phyloP scores from a whole-genome alignment of 2,888 invertebrate species.

The Agrotis puta region DNA sequence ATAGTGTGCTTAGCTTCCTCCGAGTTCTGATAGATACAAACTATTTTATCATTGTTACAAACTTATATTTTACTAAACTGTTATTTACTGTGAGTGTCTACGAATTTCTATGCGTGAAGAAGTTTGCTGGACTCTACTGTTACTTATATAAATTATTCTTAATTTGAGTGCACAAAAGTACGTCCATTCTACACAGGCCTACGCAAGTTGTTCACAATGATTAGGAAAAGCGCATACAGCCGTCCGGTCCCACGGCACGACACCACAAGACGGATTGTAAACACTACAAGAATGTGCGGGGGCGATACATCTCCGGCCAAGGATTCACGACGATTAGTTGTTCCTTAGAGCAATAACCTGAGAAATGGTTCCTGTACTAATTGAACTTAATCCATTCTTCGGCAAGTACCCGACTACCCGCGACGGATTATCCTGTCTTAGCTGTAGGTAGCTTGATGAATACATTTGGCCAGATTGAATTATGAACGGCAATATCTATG shows the following conservation, averaged over 20 bases:
- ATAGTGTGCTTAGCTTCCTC: background rate
- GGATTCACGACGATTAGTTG: slow-evolving; percentile 73
- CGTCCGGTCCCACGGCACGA: slow-evolving; percentile 72
- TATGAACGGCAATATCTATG: slow-evolving; percentile 37
- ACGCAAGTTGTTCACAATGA: slow-evolving; percentile 69
- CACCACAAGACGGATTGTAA: slow-evolving; percentile 74
- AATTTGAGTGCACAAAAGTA: slow-evolving; percentile 52
- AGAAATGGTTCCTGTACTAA: slow-evolving; percentile 77
- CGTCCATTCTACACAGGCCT: slow-evolving; percentile 59
- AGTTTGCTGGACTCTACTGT: slow-evolving; percentile 29
- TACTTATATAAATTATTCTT: slow-evolving; percentile 43
- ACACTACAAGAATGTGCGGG: slow-evolving; percentile 79
- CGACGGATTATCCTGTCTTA: slow-evolving; percentile 63
- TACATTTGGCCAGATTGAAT: slow-evolving; percentile 53
- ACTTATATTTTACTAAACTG: slow-evolving; percentile 4
- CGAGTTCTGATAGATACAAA: slow-evolving; percentile 4
- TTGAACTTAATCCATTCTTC: slow-evolving; percentile 76
- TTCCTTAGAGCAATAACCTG: slow-evolving; percentile 73
- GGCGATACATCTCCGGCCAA: slow-evolving; percentile 75
- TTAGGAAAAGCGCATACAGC: slow-evolving; percentile 68
- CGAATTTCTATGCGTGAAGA: slow-evolving; percentile 7
- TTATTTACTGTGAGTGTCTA: slow-evolving; percentile 5
- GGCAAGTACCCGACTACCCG: slow-evolving; percentile 47
- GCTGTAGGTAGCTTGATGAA: slow-evolving; percentile 48
- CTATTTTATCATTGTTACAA: background rate